Conservation (phyloP, 53 echinoderm and acorn worm genomes). For the Antedon mediterranea region DNA sequence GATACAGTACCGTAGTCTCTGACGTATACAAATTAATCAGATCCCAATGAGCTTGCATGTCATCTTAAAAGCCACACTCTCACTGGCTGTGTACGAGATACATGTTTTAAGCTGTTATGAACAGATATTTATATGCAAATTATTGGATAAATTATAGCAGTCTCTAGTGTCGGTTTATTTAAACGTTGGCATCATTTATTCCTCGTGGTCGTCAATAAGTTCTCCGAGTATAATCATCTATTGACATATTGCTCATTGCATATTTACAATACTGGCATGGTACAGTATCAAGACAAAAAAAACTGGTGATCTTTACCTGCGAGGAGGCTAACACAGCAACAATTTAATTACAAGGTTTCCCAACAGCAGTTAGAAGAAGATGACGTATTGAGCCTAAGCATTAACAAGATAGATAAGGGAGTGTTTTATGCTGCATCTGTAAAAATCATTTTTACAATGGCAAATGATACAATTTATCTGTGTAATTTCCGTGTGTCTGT, state of each 20-base stretch:
- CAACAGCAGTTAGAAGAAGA: background rate
- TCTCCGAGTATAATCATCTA: no score
- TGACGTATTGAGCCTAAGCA: background rate
- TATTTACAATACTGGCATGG: no score
- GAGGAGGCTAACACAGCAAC: background rate
- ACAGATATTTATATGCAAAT: background rate
- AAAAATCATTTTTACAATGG: no score
- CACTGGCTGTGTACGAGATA: background rate
- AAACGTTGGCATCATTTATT: background rate
- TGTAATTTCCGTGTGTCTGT: constrained; percentile 98
- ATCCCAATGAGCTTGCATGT: background rate
- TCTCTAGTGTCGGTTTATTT: background rate
- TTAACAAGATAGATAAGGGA: background rate
- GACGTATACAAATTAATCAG: background rate
- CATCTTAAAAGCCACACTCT: background rate
- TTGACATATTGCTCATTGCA: no score
- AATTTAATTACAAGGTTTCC: background rate
- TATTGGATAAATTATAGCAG: background rate
- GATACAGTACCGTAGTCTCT: background rate
- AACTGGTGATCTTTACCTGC: background rate
- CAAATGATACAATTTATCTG: constrained; percentile 75
- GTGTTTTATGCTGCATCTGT: background rate
- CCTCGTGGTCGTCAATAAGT: background rate
- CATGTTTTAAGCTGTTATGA: background rate
- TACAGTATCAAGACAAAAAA: background rate